These are phyloP conservation scores for Otolemur garnettii DNA, from an alignment of 2,113 vertebrate species.

Conservation along the genomic window DNA sequence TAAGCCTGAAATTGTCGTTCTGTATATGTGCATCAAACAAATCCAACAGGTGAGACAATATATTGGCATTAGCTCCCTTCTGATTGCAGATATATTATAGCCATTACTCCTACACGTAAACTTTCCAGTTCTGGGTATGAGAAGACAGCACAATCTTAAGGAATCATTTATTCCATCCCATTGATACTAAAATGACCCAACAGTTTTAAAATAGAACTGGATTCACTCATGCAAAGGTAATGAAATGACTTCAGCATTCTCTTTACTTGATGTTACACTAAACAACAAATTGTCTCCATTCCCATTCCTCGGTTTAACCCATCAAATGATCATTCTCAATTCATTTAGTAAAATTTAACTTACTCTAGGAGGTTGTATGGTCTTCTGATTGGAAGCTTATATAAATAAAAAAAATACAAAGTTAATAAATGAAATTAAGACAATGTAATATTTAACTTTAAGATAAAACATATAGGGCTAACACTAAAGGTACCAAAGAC, in stretches of 20 bases:
- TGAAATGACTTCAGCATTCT: conserved; percentile 81
- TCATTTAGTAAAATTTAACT: conserved; percentile 87
- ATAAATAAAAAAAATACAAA: conserved; percentile 71
- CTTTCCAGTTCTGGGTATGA: neutral
- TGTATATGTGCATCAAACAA: neutral
- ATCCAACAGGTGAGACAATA: neutral
- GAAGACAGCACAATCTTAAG: conserved; percentile 2
- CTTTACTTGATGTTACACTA: conserved; percentile 83
- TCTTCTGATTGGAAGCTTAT: conserved; percentile 88
- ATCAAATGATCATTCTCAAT: conserved; percentile 84
- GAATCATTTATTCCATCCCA: neutral
- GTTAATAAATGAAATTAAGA: conserved; percentile 45
- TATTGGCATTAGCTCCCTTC: conserved; percentile 29
- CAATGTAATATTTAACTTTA: conserved; percentile 51
- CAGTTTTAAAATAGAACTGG: conserved; percentile 52
- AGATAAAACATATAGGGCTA: conserved; percentile 48
- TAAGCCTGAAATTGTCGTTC: neutral
- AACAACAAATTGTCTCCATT: conserved; percentile 82
- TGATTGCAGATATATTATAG: conserved; percentile 31
- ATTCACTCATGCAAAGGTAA: conserved; percentile 22
- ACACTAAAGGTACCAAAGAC: conserved; percentile 44
- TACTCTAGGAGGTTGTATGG: conserved; percentile 90
- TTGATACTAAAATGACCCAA: conserved; percentile 41
- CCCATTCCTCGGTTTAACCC: conserved; percentile 80
- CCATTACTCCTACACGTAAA: neutral